Conservation (phyloP, 2,113 vertebrate genomes). For the Podarcis raffonei region DNA sequence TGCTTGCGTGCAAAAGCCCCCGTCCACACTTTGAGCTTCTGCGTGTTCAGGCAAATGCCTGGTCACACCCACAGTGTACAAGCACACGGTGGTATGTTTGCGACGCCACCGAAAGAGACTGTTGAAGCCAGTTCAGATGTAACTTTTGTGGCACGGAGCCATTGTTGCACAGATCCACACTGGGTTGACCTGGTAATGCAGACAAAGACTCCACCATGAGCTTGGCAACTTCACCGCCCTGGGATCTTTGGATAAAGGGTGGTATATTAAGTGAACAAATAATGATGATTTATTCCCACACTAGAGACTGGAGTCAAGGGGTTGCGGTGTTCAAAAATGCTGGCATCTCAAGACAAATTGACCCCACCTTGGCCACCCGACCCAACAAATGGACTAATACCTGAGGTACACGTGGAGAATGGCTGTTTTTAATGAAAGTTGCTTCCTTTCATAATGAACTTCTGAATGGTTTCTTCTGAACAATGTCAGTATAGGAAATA, state of each 20-base stretch:
- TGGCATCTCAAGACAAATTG: neutral
- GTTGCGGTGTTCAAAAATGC: neutral
- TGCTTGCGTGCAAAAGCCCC: no score
- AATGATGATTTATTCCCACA: neutral
- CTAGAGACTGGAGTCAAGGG: neutral
- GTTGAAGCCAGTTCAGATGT: neutral
- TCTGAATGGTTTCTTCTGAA: neutral
- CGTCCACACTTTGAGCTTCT: no score
- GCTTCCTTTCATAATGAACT: neutral
- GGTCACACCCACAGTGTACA: no score
- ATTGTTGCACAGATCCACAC: neutral
- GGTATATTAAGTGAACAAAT: no score
- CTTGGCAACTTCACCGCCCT: no score
- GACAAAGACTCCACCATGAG: no score
- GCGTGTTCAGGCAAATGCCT: no score
- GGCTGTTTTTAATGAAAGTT: neutral
- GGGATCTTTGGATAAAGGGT: no score
- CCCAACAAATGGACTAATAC: neutral
- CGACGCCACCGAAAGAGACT: neutral
- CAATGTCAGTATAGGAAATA: neutral
- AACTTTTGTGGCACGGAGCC: neutral
- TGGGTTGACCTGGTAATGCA: neutral
- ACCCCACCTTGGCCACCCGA: neutral
- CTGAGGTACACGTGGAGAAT: neutral
- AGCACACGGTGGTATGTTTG: neutral